Base-by-base conservation (phyloP, 1,140 invertebrate genomes). In the Hirudo medicinalis region DNA sequence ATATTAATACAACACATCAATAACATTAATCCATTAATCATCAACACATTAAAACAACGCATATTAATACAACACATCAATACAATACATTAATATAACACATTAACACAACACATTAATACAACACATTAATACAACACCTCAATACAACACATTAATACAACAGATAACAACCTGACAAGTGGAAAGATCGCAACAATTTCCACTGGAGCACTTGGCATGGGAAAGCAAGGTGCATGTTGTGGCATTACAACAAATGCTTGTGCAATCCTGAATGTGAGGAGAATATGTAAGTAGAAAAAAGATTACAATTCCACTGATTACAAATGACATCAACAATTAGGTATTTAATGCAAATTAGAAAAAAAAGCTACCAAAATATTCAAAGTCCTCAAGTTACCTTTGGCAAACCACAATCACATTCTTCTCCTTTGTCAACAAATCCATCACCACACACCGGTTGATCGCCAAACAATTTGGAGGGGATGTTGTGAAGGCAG, bases 401-500 rank as follows among this genome's bases (percentile, higher is more conserved):
- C 78, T 79, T 74, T 53, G 75, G 68, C 36, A 80, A 72, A 3
- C 95, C 95, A 83, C 95, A 98, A 75, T 87, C 86, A 82, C 93
- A 96, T 78, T 97, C 89, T 80, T 97, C 94, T 0, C 92, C 94
- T 0, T 88, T 86, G 79, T 98, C 94, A 3, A 95, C 89, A 80
- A 97, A 94, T 80, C 82, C 81, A 72, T 98, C 97, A 6, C 95
- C 95, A 81, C 96, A 99, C 20, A 91, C 89, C 0, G 94, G 90
- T 36, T 90, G 89, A 25, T 63, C 57, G 0, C 57, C 57, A 63
- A 63, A 63, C 19, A 89, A 88, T 79, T 91, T 94, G 0, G 94
- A 82, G 29, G 88, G 88, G 72, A 85, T 85, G 76, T 89, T 88
- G 36, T 88, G 83, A 17, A 98, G 83, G 79, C 96, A 99, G 79